Percentiles rank a stretch among this genome's conserved stretches.
Evolutionary conservation across 2,888 invertebrate genomes (phyloP).

Genomic region (Chalcosyrphus nemorum): DNA sequence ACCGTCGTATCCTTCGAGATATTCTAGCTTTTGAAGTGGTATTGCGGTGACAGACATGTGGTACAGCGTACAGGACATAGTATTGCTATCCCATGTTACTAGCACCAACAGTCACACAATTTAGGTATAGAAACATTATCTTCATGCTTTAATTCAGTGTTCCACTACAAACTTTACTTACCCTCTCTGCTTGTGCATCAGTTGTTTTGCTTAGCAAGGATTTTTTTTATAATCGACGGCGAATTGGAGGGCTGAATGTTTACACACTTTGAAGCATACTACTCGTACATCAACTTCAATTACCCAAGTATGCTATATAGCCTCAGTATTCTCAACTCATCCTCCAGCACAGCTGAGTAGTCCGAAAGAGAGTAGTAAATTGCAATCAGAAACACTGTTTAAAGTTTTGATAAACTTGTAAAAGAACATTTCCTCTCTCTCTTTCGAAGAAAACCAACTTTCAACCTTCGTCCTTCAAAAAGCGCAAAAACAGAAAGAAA

Average conservation of each 20-base stretch:
- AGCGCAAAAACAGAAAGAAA: no score
- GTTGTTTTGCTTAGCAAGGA: neutral
- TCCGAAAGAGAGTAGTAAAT: slow-evolving; percentile 48
- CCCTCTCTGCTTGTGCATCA: neutral
- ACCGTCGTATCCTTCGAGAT: no score
- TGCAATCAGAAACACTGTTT: slow-evolving; percentile 71
- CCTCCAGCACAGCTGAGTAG: neutral
- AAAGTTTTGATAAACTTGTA: slow-evolving; percentile 72
- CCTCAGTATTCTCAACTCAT: neutral
- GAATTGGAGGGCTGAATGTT: slow-evolving; percentile 11
- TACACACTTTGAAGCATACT: slow-evolving; percentile 20
- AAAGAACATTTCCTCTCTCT: slow-evolving; percentile 57
- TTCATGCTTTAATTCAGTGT: neutral
- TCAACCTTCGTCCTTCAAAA: neutral
- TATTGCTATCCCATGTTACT: no score
- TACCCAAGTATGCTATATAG: slow-evolving; percentile 16
- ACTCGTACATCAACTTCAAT: slow-evolving; percentile 14
- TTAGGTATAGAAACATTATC: no score
- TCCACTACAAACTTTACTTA: neutral
- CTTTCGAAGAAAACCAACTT: slow-evolving; percentile 49
- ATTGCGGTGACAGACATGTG: no score
- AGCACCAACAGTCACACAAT: no score
- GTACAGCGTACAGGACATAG: no score
- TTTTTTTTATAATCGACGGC: neutral
- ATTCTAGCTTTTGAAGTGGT: no score